These are phyloP conservation scores for Drosophila dunni DNA, from an alignment of 1,140 invertebrate species.

Conservation along the genomic window DNA sequence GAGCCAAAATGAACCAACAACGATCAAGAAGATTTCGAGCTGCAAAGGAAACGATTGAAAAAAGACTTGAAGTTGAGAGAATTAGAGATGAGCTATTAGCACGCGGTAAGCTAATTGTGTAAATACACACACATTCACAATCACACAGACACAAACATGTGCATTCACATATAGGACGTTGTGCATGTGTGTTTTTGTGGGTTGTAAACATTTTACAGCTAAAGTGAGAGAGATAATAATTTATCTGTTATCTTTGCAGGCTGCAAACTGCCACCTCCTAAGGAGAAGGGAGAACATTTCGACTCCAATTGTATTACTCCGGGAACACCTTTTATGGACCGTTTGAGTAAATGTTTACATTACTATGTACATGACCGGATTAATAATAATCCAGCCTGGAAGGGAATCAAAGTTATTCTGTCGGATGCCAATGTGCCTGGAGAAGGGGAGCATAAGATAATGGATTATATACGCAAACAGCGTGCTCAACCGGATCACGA, in stretches of 20 bases:
- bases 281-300: constrained; percentile 96
- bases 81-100: constrained; percentile 90
- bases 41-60: constrained; percentile 97
- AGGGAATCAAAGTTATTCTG: constrained; percentile 96
- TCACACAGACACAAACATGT: background rate
- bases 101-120: constrained; percentile 86
- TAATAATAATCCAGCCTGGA: constrained; percentile 98
- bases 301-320: constrained; percentile 99
- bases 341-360: constrained; percentile 96
- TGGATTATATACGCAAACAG: constrained; percentile 99
- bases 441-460: constrained; percentile 99
- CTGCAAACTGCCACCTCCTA: constrained; percentile 93
- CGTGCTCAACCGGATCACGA: constrained; percentile 98
- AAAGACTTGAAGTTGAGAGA: constrained; percentile 92
- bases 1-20: constrained; percentile 99
- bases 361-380: constrained; percentile 98
- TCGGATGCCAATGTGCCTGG: constrained; percentile 99
- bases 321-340: constrained; percentile 99
- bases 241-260: constrained; percentile 38
- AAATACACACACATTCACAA: background rate
- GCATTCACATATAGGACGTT: background rate
- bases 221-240: background rate
- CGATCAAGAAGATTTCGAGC: constrained; percentile 97
- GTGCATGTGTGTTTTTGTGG: background rate
- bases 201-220: background rate